These are phyloP conservation scores for Lates calcarifer DNA, from an alignment of 2,113 vertebrate genomes.

Conservation along the genomic window DNA sequence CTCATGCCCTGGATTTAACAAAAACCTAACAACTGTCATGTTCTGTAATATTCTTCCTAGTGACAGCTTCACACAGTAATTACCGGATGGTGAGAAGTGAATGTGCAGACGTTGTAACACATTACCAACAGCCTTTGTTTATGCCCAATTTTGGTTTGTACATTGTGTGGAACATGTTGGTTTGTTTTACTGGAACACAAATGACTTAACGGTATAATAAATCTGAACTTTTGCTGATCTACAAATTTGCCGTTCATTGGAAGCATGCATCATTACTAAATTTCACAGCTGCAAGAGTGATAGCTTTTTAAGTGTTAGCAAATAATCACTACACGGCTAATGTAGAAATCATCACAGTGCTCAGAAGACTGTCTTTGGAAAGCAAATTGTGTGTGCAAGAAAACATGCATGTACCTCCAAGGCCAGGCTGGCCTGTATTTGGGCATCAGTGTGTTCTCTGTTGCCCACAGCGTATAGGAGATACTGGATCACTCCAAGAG, in stretches of 20 bases:
- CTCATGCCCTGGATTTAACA: no score
- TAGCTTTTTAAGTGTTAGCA: no score
- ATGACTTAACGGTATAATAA: slow-evolving; percentile 3
- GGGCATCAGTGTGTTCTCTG: slow-evolving; percentile 85
- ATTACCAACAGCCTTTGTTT: background rate
- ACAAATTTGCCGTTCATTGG: background rate
- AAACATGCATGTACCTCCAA: slow-evolving; percentile 81
- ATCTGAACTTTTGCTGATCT: background rate
- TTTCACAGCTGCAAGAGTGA: no score
- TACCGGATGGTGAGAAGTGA: no score
- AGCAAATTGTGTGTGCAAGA: background rate
- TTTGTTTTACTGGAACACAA: slow-evolving; percentile 27
- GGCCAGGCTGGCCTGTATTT: slow-evolving; percentile 87
- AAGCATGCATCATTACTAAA: background rate
- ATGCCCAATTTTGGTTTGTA: background rate
- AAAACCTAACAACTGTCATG: no score
- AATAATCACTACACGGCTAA: background rate
- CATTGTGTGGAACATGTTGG: background rate
- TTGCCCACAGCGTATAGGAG: slow-evolving; percentile 88
- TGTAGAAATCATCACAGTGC: background rate
- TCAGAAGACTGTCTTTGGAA: background rate
- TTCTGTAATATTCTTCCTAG: no score
- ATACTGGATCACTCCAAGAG: slow-evolving; percentile 82
- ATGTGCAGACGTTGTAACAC: no score
- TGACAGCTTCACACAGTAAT: no score